Evolutionary conservation across 2,113 vertebrate genomes (phyloP).

Genomic region (Salvelinus alpinus): DNA sequence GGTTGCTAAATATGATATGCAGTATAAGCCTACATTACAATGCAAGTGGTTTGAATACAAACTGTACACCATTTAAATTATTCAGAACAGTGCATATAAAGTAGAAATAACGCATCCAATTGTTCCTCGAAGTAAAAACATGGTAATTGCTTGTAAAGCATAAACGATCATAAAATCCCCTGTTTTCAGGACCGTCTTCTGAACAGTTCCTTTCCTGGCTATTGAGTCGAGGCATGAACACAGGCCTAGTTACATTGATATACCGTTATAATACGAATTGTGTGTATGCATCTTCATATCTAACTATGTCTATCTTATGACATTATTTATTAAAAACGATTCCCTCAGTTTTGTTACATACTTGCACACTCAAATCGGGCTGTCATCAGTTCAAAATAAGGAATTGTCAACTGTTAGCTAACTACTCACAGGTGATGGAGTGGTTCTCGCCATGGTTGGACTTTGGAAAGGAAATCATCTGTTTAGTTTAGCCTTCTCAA

Average conservation of each 20-base stretch:
- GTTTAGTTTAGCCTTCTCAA: slow-evolving; percentile 41
- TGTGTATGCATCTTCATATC: no score
- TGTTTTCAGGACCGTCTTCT: slow-evolving; percentile 68
- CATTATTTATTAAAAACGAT: not conserved
- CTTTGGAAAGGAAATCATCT: slow-evolving; percentile 68
- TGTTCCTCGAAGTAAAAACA: not conserved
- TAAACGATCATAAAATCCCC: slow-evolving; percentile 43
- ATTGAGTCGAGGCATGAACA: slow-evolving; percentile 47
- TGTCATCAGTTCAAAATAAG: slow-evolving; percentile 54
- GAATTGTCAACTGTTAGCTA: slow-evolving; percentile 38
- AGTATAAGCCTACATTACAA: not conserved
- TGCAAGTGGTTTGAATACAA: slow-evolving; percentile 24
- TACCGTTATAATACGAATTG: slow-evolving; percentile 21
- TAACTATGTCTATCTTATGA: not conserved
- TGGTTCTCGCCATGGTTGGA: slow-evolving; percentile 69
- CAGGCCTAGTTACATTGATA: slow-evolving; percentile 69
- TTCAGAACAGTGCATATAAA: not conserved
- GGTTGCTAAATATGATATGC: not conserved
- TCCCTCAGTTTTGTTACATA: no score
- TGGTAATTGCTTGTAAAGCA: slow-evolving; percentile 34
- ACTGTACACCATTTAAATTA: not conserved
- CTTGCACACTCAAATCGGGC: slow-evolving; percentile 1
- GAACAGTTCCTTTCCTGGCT: slow-evolving; percentile 72
- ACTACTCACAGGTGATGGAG: slow-evolving; percentile 70
- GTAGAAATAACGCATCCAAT: not conserved